phyloP scores from a whole-genome alignment of 2,888 invertebrate genomes.

The Aphelenchoides bicaudatus region DNA sequence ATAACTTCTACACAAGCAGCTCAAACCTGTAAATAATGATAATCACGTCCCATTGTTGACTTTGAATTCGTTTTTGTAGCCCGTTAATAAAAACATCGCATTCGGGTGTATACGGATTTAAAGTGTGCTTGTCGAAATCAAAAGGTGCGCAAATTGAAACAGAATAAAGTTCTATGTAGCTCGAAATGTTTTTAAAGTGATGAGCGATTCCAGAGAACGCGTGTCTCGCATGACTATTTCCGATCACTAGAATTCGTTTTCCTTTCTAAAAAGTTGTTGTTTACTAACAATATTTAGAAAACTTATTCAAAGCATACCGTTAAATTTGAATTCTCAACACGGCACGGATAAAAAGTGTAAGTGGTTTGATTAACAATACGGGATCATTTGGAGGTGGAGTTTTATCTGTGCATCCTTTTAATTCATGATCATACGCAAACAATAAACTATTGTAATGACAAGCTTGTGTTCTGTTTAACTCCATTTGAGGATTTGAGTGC shows the following conservation, averaged over 20 bases:
- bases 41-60: background rate
- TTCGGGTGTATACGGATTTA: no score
- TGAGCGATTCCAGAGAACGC: constrained; percentile 10
- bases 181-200: background rate
- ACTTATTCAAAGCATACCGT: no score
- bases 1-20: background rate
- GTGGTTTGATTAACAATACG: no score
- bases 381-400: no score
- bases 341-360: no score
- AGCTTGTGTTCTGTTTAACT: no score
- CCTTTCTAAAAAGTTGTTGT: no score
- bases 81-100: background rate
- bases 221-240: constrained; percentile 1
- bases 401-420: constrained; percentile 2
- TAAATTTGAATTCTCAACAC: no score
- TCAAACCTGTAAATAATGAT: constrained; percentile 4
- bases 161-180: background rate
- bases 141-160: background rate
- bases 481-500: no score
- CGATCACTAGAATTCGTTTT: background rate
- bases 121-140: background rate
- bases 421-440: background rate
- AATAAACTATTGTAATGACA: background rate
- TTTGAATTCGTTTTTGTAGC: background rate
- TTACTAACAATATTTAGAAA: no score